Evolutionary conservation across 2,797 vertebrate genomes (phyloP).

Genomic region (Lerista edwardsae): DNA sequence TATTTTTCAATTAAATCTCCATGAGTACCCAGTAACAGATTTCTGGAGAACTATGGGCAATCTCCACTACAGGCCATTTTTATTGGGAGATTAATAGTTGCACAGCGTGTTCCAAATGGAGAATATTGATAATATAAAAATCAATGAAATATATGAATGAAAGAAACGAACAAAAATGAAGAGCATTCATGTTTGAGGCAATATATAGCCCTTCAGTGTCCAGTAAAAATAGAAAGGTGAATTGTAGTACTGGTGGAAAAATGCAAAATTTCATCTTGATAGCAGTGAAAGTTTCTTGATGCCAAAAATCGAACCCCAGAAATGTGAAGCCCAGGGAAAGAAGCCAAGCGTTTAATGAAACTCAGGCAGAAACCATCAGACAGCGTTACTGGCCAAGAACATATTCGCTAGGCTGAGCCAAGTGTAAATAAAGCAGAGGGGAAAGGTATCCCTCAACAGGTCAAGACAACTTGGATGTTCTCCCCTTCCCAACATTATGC

Average conservation of each 20-base stretch:
- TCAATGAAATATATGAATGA: slow-evolving; percentile 30
- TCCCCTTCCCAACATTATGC: not conserved
- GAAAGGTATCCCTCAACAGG: not conserved
- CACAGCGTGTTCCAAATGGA: slow-evolving; percentile 8
- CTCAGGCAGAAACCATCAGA: not conserved
- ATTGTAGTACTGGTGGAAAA: slow-evolving; percentile 15
- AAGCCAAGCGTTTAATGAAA: not conserved
- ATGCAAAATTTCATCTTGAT: not conserved
- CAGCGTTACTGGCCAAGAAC: not conserved
- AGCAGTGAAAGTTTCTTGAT: slow-evolving; percentile 2
- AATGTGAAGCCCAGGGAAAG: not conserved
- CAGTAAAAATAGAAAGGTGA: slow-evolving; percentile 20
- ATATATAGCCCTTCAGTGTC: not conserved
- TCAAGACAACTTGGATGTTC: not conserved
- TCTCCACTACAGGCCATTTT: slow-evolving; percentile 25
- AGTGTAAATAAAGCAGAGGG: not conserved
- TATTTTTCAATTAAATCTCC: not conserved
- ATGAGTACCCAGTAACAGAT: not conserved
- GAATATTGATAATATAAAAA: slow-evolving; percentile 19
- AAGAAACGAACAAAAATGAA: slow-evolving; percentile 25
- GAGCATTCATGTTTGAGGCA: slow-evolving; percentile 20
- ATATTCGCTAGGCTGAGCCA: not conserved
- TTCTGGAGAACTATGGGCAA: slow-evolving; percentile 7
- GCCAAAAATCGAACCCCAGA: not conserved
- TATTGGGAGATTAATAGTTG: slow-evolving; percentile 28